Conservation (phyloP, 1,140 invertebrate species). For the Orussus abietinus region DNA sequence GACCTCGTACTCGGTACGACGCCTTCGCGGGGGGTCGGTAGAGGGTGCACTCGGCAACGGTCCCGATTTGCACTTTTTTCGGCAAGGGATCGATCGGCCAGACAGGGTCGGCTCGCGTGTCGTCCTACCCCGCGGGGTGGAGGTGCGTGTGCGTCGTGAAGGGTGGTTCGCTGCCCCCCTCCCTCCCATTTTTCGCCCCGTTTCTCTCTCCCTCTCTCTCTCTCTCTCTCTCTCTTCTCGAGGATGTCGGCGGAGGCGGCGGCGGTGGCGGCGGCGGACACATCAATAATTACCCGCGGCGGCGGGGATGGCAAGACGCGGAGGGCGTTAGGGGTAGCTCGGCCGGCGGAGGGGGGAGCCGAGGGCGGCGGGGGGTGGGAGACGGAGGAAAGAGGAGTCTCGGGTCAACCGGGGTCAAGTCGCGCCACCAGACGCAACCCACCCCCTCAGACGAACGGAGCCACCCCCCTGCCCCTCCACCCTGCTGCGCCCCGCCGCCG, state of each 20-base stretch:
- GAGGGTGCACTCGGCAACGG: no score
- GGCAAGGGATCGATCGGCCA: no score
- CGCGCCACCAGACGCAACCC: slow-evolving; percentile 48
- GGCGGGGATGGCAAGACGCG: slow-evolving; percentile 45
- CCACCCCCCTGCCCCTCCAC: slow-evolving; percentile 11
- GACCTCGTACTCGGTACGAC: no score
- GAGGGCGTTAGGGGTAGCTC: slow-evolving; percentile 32
- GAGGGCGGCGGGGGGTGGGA: slow-evolving; percentile 17
- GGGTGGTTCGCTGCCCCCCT: no score
- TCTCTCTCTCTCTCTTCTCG: slow-evolving; percentile 7
- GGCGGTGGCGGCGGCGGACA: slow-evolving; percentile 41
- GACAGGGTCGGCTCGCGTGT: no score
- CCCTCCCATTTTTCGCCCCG: no score
- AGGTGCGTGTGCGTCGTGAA: no score
- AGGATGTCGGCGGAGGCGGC: slow-evolving; percentile 17
- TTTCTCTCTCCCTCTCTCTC: slow-evolving; percentile 10
- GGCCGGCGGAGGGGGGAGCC: slow-evolving; percentile 19
- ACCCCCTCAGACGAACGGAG: slow-evolving; percentile 20
- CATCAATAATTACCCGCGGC: slow-evolving; percentile 52
- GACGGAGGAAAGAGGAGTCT: slow-evolving; percentile 30
- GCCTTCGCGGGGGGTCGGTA: no score
- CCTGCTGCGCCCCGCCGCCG: slow-evolving; percentile 11
- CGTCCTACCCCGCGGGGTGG: no score
- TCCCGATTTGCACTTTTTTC: no score
- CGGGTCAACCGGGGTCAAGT: slow-evolving; percentile 52